Percentiles rank a stretch among this genome's conserved stretches.
These are phyloP conservation scores for Gambusia affinis DNA, from an alignment of 2,113 vertebrate species.

Conservation along the genomic window DNA sequence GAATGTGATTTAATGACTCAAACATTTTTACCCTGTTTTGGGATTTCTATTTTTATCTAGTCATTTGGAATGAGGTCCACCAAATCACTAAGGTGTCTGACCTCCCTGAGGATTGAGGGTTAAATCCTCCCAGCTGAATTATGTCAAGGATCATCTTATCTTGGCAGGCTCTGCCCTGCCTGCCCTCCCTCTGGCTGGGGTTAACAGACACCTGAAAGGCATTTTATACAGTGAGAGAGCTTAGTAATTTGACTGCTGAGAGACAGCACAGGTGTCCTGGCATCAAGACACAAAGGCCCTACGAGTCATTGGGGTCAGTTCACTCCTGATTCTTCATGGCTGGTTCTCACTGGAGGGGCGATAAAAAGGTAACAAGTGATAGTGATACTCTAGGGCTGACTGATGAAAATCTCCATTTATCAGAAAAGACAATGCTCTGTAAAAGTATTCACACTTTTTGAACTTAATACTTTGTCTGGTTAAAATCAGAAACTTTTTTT, in stretches of 20 bases:
- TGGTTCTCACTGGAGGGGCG: not conserved
- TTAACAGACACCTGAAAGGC: slow-evolving; percentile 25
- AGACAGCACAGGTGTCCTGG: slow-evolving; percentile 65
- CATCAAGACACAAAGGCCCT: slow-evolving; percentile 11
- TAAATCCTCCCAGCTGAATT: slow-evolving; percentile 32
- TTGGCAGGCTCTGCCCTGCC: not conserved
- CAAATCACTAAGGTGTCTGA: slow-evolving; percentile 13
- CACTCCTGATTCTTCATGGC: slow-evolving; percentile 20
- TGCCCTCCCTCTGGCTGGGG: slow-evolving; percentile 11
- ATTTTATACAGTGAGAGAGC: slow-evolving; percentile 27
- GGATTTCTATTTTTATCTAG: no score
- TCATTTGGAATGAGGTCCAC: no score
- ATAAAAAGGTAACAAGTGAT: slow-evolving; percentile 42
- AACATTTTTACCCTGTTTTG: no score
- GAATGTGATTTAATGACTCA: no score
- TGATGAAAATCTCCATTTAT: not conserved
- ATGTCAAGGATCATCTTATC: slow-evolving; percentile 19
- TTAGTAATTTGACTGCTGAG: slow-evolving; percentile 57
- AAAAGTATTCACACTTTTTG: no score
- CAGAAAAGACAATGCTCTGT: no score
- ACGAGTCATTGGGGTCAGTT: not conserved
- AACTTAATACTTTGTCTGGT: no score
- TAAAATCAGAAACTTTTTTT: no score
- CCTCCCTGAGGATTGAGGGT: slow-evolving; percentile 26
- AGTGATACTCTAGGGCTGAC: slow-evolving; percentile 35